A percentile compares a stretch with the other conserved stretches of the same genome.
phyloP scores from a whole-genome alignment of 2,888 invertebrate species.

The Margaritifera margaritifera region DNA sequence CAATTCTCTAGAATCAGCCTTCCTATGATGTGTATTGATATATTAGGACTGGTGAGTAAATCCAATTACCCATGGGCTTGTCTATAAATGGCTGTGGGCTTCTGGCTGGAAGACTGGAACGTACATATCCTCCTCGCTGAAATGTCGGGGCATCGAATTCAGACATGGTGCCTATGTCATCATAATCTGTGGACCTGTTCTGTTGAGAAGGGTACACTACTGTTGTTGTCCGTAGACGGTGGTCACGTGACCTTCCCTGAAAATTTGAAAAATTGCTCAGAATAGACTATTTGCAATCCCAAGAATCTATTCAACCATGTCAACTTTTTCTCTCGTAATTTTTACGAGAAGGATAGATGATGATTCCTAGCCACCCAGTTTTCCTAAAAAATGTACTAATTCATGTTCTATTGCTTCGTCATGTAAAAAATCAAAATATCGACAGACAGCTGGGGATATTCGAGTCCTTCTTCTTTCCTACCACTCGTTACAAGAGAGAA shows the following conservation, averaged over 20 bases:
- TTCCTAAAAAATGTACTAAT: too few species aligned
- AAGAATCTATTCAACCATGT: too few species aligned
- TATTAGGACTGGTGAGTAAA: not conserved
- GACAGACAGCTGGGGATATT: too few species aligned
- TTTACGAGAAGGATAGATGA: too few species aligned
- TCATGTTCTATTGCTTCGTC: too few species aligned
- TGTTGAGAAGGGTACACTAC: conserved; percentile 55
- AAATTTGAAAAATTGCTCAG: too few species aligned
- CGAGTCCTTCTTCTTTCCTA: too few species aligned
- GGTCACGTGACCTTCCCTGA: conserved; percentile 58
- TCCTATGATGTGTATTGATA: not conserved
- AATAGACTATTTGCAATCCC: too few species aligned
- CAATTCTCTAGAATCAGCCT: not conserved
- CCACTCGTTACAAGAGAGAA: too few species aligned
- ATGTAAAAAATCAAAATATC: too few species aligned
- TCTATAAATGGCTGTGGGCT: conserved; percentile 96
- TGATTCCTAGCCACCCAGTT: too few species aligned
- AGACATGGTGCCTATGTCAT: conserved; percentile 88
- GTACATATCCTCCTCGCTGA: conserved; percentile 87
- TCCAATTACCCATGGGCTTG: conserved; percentile 87
- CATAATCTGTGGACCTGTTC: conserved; percentile 54
- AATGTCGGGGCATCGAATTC: conserved; percentile 90
- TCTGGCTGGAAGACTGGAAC: conserved; percentile 92
- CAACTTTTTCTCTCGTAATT: too few species aligned
- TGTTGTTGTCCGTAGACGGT: conserved; percentile 52